Base-by-base conservation (phyloP, 2,797 vertebrate genomes). In the Syngnathus rostellatus region DNA sequence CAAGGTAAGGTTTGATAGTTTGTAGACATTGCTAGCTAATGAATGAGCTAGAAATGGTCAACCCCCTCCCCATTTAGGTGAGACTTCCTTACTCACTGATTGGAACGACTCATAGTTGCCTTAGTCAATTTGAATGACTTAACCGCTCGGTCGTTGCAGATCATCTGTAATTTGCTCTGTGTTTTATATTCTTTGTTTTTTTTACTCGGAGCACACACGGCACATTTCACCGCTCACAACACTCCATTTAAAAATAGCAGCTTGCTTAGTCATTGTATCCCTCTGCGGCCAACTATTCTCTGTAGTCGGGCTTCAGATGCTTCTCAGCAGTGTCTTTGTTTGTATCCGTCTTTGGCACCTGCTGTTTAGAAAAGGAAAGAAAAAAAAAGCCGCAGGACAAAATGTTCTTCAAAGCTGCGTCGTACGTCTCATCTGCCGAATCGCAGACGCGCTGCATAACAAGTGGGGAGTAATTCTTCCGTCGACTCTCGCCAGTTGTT, bases 1-100 rank as follows among this genome's bases (percentile, higher is more conserved):
- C 25, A 71, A 87, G 88, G 85, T 89, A 87, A 85, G 83, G 48
- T 63, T 65, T 58, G 43, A 46, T 31, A 40, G 69, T 70, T 2
- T 67, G 21, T 23, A 55, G 11, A 55, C 11, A 37, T 57, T 12
- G 31, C 31, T 31, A 31, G 54, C 54, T 16, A 57, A 14, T 17
- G 25, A 57, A 6, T 7, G 54, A 37, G 12, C 23, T 57, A 12
- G 25, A 31, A 57, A 10, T 23, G 16, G 12, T 23, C 5, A 23
- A 12, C 2, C 2, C 2, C 23, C 12, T 25, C 10, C 17, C 50
- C n/a, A 5, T 57, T 64, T 76, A 77, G 70, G 59, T 23, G 1
- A 23, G 68, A 83, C 71, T 12, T 70, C 62, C 68, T 23, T 48
- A 40, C 64, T 53, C 31, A 68, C n/a, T 68, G n/a, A 55, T 25